A percentile compares a stretch with the other conserved stretches of the same genome.
Conservation (phyloP, 2,888 invertebrate genomes). For the Rapana venosa region DNA sequence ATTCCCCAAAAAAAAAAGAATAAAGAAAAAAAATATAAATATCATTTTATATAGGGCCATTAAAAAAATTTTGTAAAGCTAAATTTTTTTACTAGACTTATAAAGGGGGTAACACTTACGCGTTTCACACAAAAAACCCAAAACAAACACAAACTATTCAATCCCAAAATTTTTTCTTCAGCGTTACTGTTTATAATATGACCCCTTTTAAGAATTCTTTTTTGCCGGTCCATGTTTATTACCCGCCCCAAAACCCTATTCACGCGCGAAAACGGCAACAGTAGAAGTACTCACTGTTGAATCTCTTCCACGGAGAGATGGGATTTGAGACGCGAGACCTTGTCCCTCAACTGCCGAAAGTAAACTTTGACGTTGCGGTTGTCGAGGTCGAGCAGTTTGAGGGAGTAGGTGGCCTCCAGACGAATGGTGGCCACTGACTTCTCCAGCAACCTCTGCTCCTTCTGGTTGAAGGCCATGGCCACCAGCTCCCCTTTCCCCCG, state of each 20-base stretch:
- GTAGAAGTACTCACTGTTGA: slow-evolving; percentile 27
- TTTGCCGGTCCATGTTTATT: neutral
- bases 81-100: too few species aligned
- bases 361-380: slow-evolving; percentile 68
- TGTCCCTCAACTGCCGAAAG: slow-evolving; percentile 67
- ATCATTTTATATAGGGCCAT: too few species aligned
- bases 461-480: slow-evolving; percentile 69
- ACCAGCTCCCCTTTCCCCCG: slow-evolving; percentile 47
- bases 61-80: too few species aligned
- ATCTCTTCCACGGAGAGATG: slow-evolving; percentile 67
- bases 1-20: too few species aligned
- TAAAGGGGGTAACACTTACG: too few species aligned
- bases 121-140: too few species aligned
- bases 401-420: slow-evolving; percentile 65
- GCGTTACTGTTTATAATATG: neutral
- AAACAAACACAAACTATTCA: neutral
- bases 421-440: slow-evolving; percentile 66
- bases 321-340: slow-evolving; percentile 69
- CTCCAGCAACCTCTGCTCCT: slow-evolving; percentile 70
- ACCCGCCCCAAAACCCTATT: too few species aligned
- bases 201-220: neutral
- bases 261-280: too few species aligned
- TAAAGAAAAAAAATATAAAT: too few species aligned
- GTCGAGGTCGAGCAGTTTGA: slow-evolving; percentile 69
- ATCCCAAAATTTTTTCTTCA: neutral